A percentile compares a stretch with the other conserved stretches of the same genome.
Evolutionary conservation across 2,888 invertebrate species (phyloP).

Genomic region (Drosophila subquinaria): DNA sequence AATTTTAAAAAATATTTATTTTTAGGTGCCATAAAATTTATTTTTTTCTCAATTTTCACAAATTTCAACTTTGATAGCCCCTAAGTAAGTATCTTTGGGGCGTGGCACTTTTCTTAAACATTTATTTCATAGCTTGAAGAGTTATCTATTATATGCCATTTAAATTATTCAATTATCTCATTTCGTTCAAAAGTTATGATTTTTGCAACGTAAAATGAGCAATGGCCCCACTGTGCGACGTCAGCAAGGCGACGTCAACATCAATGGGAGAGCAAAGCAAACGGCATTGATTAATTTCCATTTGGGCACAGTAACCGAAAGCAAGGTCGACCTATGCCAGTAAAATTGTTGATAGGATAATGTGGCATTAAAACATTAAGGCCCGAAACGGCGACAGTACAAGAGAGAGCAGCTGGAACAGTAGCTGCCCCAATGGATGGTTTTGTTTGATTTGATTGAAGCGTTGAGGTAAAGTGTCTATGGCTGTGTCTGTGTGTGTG

Average conservation of each 20-base stretch:
- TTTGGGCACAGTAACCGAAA: slow-evolving; percentile 56
- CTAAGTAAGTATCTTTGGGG: too few species aligned
- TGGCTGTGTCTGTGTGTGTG: slow-evolving; percentile 7
- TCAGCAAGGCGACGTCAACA: slow-evolving; percentile 47
- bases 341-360: slow-evolving; percentile 75
- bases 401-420: not conserved
- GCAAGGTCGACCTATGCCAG: slow-evolving; percentile 61
- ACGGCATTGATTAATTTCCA: slow-evolving; percentile 78
- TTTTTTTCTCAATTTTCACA: too few species aligned
- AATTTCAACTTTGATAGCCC: too few species aligned
- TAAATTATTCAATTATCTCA: too few species aligned
- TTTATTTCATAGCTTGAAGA: too few species aligned
- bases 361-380: slow-evolving; percentile 74
- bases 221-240: too few species aligned
- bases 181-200: too few species aligned
- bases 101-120: too few species aligned
- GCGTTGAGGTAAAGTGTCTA: slow-evolving; percentile 42
- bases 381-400: slow-evolving; percentile 38
- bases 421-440: slow-evolving; percentile 12
- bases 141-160: too few species aligned
- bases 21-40: too few species aligned
- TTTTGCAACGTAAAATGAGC: too few species aligned
- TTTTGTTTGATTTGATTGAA: slow-evolving; percentile 44
- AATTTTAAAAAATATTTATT: too few species aligned
- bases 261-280: slow-evolving; percentile 59